Base-by-base conservation (phyloP, 1,140 invertebrate species). In the Aphelenchoides fujianensis region DNA sequence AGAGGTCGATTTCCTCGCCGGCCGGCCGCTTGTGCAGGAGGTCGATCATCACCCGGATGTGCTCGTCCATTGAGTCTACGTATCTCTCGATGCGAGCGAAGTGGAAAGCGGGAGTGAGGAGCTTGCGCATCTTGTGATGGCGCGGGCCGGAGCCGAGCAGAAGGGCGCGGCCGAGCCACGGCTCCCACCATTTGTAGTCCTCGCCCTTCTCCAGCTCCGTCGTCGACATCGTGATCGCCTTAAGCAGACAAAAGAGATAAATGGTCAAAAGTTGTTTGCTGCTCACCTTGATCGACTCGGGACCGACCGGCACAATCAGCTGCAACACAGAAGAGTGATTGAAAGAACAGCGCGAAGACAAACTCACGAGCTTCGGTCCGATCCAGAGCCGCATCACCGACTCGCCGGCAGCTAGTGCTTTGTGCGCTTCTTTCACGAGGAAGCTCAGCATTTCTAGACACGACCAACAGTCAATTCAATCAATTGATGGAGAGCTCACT, bases 1-100 rank as follows among this genome's bases (percentile, higher is more conserved):
- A 91, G 32, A 93, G 88, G 82, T 92, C 89, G 77, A 92, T 90
- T 68, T 90, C 86, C 61, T 87, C 87, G 12, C 74, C 68, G 9
- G 72, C 68, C 37, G 87, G 85, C 74, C 90, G 88, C 9, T 82
- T 74, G 52, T 86, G 78, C 57, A 95, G 77, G 75, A 90, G 89
- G 3, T 89, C 83, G 0, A 90, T 87, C 66, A 95, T 86, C 16
- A 59, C 57, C 19, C 57, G 9, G 9, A 27, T 31, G 41, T 59
- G 57, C 57, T 27, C 9, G 19, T 59, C 57, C 57, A 59, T 59
- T 16, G 57, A 16, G 9, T 59, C 57, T 16, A 59, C 23, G 57
- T 59, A 59, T 7, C 41, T 27, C 9, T 59, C 57, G 7, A 59
- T 9, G 7, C 23, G 9, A 23, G 57, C 7, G 23, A 59, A 59